phyloP scores from a whole-genome alignment of 2,113 vertebrate species.

The Sebastes fasciatus region DNA sequence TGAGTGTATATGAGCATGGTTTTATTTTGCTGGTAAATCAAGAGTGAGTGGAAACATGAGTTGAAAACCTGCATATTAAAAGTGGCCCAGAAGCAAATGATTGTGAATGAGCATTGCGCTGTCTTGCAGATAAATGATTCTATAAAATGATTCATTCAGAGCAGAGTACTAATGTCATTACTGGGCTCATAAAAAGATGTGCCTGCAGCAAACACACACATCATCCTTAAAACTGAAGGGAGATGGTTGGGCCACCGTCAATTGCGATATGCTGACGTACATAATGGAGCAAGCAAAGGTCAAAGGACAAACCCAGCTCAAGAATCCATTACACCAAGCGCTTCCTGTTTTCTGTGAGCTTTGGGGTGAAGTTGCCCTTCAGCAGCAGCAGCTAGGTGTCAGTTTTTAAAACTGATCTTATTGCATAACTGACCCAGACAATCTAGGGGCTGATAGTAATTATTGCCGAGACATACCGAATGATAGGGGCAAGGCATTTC shows the following conservation, averaged over 20 bases:
- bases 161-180: constrained; percentile 5
- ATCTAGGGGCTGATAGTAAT: not conserved
- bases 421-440: not conserved
- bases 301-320: constrained; percentile 4
- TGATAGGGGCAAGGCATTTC: not conserved
- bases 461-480: not conserved
- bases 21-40: not conserved
- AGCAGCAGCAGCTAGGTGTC: not conserved
- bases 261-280: not conserved
- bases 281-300: not conserved
- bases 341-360: constrained; percentile 6
- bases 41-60: constrained; percentile 13
- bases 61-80: not conserved
- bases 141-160: constrained; percentile 1
- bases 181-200: not conserved
- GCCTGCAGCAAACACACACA: constrained; percentile 12
- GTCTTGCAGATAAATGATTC: not conserved
- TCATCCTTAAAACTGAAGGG: constrained; percentile 1
- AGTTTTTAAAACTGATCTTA: not conserved
- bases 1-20: not conserved
- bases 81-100: not conserved
- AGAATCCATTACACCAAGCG: not conserved
- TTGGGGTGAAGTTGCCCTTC: not conserved
- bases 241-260: not conserved
- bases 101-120: not conserved